Evolutionary conservation across 1,140 invertebrate species (phyloP).

Genomic region (Diorhabda sublineata): DNA sequence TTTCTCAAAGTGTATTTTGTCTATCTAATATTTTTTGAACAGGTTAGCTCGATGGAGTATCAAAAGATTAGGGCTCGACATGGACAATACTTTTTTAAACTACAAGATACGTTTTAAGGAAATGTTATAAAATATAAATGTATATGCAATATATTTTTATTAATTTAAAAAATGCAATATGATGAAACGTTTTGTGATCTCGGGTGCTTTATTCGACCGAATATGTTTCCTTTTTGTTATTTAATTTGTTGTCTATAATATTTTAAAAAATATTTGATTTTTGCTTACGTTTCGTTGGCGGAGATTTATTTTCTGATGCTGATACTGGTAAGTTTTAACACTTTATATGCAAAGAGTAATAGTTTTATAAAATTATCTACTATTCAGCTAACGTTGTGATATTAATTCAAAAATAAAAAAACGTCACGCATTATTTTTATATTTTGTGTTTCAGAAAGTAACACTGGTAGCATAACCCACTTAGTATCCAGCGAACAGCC

Average conservation of each 20-base stretch:
- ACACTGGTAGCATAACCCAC: conserved; percentile 61
- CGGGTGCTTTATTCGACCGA: not conserved
- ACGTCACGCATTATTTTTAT: not conserved
- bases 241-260: not conserved
- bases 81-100: no score
- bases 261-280: conserved; percentile 25
- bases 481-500: conserved; percentile 61
- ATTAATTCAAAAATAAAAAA: not conserved
- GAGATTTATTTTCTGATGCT: conserved; percentile 33
- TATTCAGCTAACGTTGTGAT: no score
- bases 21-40: no score
- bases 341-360: conserved; percentile 18
- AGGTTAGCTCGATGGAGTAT: no score
- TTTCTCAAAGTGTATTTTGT: no score
- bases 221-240: not conserved
- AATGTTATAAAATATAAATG: no score
- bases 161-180: not conserved
- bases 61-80: no score
- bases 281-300: conserved; percentile 34
- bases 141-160: no score
- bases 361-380: no score
- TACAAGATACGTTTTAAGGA: no score
- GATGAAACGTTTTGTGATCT: conserved; percentile 2
- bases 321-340: conserved; percentile 31
- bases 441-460: conserved; percentile 52